Evolutionary conservation across 2,113 vertebrate species (phyloP).

Genomic region (Varanus salvator): DNA sequence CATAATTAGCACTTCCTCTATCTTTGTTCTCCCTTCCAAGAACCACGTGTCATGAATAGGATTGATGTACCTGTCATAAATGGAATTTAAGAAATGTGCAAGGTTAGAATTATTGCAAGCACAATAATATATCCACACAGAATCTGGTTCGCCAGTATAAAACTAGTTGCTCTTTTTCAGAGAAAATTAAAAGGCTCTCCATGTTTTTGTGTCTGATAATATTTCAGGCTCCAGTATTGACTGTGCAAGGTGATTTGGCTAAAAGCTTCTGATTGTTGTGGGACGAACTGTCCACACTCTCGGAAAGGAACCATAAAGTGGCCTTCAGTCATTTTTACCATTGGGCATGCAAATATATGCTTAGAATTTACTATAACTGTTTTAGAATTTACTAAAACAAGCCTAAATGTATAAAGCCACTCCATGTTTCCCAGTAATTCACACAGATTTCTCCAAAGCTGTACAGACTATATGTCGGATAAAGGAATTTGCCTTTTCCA

Average conservation of each 20-base stretch:
- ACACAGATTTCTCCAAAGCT: not conserved
- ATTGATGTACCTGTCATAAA: too few species aligned
- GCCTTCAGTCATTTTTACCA: not conserved
- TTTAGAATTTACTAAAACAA: not conserved
- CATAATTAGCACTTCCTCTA: too few species aligned
- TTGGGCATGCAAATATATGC: not conserved
- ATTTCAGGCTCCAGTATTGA: not conserved
- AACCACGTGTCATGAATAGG: too few species aligned
- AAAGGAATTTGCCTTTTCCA: not conserved
- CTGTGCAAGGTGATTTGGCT: not conserved
- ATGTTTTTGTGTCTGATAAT: too few species aligned
- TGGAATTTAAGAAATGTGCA: not conserved
- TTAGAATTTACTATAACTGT: too few species aligned
- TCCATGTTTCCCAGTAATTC: not conserved
- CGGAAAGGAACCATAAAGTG: not conserved
- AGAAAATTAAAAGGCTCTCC: too few species aligned
- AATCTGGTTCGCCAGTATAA: not conserved
- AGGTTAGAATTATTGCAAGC: not conserved
- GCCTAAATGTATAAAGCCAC: not conserved
- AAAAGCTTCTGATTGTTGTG: not conserved
- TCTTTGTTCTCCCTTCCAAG: too few species aligned
- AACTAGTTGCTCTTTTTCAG: too few species aligned
- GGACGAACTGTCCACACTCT: not conserved
- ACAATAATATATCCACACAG: not conserved
- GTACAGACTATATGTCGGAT: not conserved